Evolutionary conservation across 2,113 vertebrate species (phyloP).

Genomic region (Indri indri): DNA sequence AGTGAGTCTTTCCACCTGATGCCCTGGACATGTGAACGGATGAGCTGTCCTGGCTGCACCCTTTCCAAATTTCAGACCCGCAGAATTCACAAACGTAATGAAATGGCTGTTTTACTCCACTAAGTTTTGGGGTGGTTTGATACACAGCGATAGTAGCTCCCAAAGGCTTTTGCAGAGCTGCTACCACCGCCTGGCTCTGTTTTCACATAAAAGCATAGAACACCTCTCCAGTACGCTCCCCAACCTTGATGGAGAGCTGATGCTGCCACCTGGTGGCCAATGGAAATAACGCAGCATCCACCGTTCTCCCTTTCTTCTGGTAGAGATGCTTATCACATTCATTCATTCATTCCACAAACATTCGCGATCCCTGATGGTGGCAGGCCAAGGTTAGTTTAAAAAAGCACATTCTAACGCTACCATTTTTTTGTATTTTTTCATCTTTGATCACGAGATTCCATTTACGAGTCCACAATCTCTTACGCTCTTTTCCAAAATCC

Average conservation of each 20-base stretch:
- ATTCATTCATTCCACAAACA: background rate
- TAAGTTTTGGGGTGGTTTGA: background rate
- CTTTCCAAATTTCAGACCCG: background rate
- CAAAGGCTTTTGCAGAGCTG: background rate
- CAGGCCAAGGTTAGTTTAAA: background rate
- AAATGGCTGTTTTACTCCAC: background rate
- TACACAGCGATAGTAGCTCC: background rate
- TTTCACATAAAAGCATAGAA: background rate
- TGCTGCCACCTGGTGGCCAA: conserved; percentile 52
- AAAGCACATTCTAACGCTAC: background rate
- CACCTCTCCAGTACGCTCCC: accelerated
- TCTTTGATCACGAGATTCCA: background rate
- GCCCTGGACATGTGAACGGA: background rate
- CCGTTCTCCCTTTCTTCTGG: background rate
- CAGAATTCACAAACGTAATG: background rate
- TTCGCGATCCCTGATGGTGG: background rate
- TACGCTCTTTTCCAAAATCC: background rate
- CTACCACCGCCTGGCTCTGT: background rate
- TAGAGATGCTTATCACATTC: background rate
- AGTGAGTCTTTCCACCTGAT: background rate
- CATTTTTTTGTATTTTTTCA: background rate
- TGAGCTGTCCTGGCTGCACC: background rate
- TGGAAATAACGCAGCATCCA: background rate
- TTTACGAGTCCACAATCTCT: background rate
- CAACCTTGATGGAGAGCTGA: background rate